These are phyloP conservation scores for Romanomermis culicivorax DNA, from an alignment of 2,888 invertebrate species.

Conservation along the genomic window DNA sequence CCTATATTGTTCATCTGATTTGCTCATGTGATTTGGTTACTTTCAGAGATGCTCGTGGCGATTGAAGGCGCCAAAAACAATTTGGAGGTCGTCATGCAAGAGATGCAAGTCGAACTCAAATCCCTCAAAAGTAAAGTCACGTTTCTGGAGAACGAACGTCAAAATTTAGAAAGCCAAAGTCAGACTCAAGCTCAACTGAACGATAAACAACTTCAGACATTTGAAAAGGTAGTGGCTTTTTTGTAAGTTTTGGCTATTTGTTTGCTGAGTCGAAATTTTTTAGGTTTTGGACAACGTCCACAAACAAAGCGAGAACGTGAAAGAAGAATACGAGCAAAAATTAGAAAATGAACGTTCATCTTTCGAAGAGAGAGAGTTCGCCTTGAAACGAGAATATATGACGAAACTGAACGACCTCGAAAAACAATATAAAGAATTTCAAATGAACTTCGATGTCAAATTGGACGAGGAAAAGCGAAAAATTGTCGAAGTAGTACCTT, in stretches of 20 bases:
- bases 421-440: slow-evolving; percentile 23
- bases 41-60: slow-evolving; percentile 18
- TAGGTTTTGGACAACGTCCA: slow-evolving; percentile 25
- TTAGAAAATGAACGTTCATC: slow-evolving; percentile 16
- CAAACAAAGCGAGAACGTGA: slow-evolving; percentile 24
- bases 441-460: slow-evolving; percentile 19
- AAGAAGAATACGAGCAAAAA: slow-evolving; percentile 23
- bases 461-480: slow-evolving; percentile 1
- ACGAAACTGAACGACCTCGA: slow-evolving; percentile 25
- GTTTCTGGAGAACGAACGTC: slow-evolving; percentile 26
- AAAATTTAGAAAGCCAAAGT: slow-evolving; percentile 25
- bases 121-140: slow-evolving; percentile 24
- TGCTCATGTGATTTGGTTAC: no score
- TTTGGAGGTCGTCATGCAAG: slow-evolving; percentile 21
- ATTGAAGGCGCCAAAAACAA: slow-evolving; percentile 22
- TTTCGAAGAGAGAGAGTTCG: slow-evolving; percentile 24
- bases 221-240: slow-evolving; percentile 26
- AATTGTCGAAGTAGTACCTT: not conserved
- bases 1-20: no score
- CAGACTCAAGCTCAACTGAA: slow-evolving; percentile 26
- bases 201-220: slow-evolving; percentile 24
- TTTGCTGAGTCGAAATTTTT: no score
- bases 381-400: slow-evolving; percentile 24
- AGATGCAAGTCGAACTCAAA: slow-evolving; percentile 24
- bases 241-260: no score